Evolutionary conservation across 2,797 vertebrate species (phyloP), one percentile per base, ranked within the genome.

Genomic region (Schizopygopsis pylzovi): DNA sequence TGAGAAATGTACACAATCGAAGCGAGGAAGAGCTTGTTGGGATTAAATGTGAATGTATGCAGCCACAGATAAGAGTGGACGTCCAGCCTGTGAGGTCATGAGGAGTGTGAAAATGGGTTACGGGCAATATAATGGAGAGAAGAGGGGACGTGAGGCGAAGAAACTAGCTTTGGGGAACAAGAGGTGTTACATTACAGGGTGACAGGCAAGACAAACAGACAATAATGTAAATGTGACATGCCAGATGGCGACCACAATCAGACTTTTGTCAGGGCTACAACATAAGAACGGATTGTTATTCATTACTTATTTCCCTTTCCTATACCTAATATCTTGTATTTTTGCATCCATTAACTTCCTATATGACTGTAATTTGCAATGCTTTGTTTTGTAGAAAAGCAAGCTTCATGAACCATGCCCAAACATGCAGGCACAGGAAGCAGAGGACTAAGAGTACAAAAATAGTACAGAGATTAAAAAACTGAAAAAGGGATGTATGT

Each of bases 311-410:
- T 56, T 72, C 15, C 1, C 13, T 54, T 39, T 54, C 11, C 61
- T 41, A 77, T 49, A 77, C 33, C 4, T 28, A 67, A 54, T 76
- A 41, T 28, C 22, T 54, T 45, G 2, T 43, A 37, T 6, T 67
- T 61, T 65, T 22, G 54, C 52, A 84, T 67, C 45, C 6, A 28
- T 84, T 54, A 18, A 73, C 41, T 73, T 73, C 25, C 22, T 41
- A 37, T 45, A 45, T 16, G 4, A n/a, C 76, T 71, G 12, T 28
- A 71, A 45, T 67, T 20, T n/a, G 15, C 72, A 56, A 61, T 67
- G 59, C 11, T 87, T 91, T 85, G 86, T 93, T 92, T 91, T 92
- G 94, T 93, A 87, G 94, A 96, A 96, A 96, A 96, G 94, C 96
- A 95, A 93, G 93, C 93, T 94, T 95, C 90, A 91, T 65, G 89